Evolutionary conservation across 2,888 invertebrate genomes (phyloP).

Genomic region (Himalopsyche anomala): DNA sequence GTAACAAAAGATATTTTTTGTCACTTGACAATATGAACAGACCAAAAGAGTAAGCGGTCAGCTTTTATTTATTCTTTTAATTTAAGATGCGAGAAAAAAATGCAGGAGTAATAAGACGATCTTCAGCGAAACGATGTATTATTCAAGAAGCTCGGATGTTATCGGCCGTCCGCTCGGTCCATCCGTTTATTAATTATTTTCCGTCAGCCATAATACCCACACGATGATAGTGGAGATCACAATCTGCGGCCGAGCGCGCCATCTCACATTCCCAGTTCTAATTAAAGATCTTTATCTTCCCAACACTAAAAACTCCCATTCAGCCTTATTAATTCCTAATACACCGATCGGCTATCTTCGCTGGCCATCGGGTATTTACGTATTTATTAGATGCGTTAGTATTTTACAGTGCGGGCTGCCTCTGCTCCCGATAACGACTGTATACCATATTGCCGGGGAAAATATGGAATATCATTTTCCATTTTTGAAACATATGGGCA

Average conservation of each 20-base stretch:
- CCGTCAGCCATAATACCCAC: conserved; percentile 58
- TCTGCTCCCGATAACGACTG: not conserved
- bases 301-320: conserved; percentile 70
- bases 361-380: conserved; percentile 58
- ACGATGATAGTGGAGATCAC: conserved; percentile 62
- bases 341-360: conserved; percentile 64
- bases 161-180: conserved; percentile 44
- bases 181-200: conserved; percentile 60
- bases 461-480: too few species aligned
- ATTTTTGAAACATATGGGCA: too few species aligned
- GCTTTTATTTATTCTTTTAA: not conserved
- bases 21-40: not conserved
- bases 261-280: conserved; percentile 64
- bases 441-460: too few species aligned
- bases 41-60: conserved; percentile 1
- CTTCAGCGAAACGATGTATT: conserved; percentile 43
- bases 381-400: conserved; percentile 53
- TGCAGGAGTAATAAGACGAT: conserved; percentile 44
- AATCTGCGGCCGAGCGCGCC: conserved; percentile 53
- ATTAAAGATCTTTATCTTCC: conserved; percentile 66
- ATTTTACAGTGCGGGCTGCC: not conserved
- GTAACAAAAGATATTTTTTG: not conserved
- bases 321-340: conserved; percentile 71
- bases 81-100: not conserved
- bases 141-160: conserved; percentile 49